These are phyloP conservation scores for Eulimnadia texana DNA, from an alignment of 1,140 invertebrate genomes.

Conservation along the genomic window DNA sequence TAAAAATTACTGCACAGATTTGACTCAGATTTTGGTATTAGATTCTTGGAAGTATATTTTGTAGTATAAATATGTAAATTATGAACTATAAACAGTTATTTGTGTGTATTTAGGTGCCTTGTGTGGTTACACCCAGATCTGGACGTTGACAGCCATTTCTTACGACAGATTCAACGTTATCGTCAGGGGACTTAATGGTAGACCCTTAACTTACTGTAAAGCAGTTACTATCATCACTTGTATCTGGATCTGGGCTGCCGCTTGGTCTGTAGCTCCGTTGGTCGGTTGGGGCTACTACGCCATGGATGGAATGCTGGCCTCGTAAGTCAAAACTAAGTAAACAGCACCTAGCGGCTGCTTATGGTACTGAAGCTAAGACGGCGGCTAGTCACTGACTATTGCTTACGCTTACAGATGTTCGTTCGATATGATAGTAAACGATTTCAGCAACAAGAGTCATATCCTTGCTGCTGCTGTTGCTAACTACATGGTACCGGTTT, in stretches of 20 bases:
- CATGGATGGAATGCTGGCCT: constrained; percentile 20
- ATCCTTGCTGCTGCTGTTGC: constrained; percentile 50
- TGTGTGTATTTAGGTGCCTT: constrained; percentile 19
- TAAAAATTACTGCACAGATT: too few species aligned
- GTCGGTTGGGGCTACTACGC: constrained; percentile 24
- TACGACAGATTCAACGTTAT: constrained; percentile 21
- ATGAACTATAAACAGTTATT: not conserved
- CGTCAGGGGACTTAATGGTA: constrained; percentile 24
- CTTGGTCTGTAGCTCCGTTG: constrained; percentile 23
- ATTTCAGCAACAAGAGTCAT: constrained; percentile 24
- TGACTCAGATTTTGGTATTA: too few species aligned
- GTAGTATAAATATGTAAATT: not conserved
- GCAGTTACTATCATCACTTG: constrained; percentile 21
- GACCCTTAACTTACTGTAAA: constrained; percentile 22
- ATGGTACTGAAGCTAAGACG: too few species aligned
- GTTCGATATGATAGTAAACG: not conserved
- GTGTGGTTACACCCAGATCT: constrained; percentile 23
- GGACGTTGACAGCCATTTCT: constrained; percentile 23
- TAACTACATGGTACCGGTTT: constrained; percentile 52
- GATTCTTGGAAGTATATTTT: too few species aligned
- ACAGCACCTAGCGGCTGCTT: too few species aligned
- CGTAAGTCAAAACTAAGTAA: too few species aligned
- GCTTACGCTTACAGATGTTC: too few species aligned
- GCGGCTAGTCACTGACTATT: too few species aligned
- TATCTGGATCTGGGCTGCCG: constrained; percentile 23